phyloP scores from a whole-genome alignment of 2,113 vertebrate species.

The Scolopax mira region DNA sequence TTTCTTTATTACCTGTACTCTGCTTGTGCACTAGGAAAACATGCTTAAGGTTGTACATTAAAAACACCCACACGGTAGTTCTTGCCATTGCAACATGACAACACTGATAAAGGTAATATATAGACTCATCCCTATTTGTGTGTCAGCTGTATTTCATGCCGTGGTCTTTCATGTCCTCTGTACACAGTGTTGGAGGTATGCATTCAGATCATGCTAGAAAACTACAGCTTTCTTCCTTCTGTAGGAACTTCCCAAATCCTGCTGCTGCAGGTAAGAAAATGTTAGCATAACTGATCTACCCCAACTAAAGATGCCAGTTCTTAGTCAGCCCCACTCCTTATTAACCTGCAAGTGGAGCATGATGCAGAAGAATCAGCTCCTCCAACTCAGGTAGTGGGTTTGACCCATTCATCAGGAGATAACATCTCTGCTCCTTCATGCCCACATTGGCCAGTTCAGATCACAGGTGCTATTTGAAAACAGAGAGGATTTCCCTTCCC shows the following conservation, averaged over 20 bases:
- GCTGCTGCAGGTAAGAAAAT: not conserved
- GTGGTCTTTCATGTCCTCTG: not conserved
- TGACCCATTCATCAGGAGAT: not conserved
- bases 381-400: not conserved
- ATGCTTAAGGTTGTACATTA: not conserved
- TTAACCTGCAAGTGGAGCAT: not conserved
- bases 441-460: not conserved
- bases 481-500: not conserved
- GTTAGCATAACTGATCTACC: not conserved
- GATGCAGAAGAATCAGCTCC: not conserved
- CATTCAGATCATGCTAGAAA: not conserved
- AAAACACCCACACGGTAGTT: not conserved
- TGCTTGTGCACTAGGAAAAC: not conserved
- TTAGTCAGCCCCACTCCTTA: not conserved
- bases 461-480: not conserved
- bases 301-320: not conserved
- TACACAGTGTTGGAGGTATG: fast-evolving
- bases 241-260: not conserved
- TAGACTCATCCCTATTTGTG: no score
- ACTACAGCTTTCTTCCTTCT: not conserved
- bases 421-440: not conserved
- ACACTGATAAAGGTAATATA: not conserved
- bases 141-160: not conserved
- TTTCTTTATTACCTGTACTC: conserved; percentile 25
- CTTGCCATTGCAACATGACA: not conserved